These are phyloP conservation scores for Atopsyche davidsoni DNA, from an alignment of 1,140 invertebrate species.

Conservation along the genomic window DNA sequence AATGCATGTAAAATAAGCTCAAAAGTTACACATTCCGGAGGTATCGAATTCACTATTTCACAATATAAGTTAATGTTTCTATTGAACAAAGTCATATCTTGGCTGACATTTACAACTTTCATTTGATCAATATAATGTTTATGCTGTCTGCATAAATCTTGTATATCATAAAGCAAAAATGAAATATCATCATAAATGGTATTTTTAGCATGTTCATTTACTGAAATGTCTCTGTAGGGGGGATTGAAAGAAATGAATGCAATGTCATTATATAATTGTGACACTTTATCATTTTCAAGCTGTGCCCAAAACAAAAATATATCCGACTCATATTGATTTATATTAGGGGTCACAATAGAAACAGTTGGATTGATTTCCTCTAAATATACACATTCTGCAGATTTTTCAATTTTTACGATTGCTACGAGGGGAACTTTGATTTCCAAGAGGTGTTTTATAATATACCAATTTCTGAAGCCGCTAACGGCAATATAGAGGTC, in stretches of 20 bases:
- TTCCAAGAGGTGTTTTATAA: slow-evolving; percentile 42
- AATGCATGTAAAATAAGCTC: slow-evolving; percentile 44
- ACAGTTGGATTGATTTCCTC: no score
- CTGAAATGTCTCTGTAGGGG: slow-evolving; percentile 33
- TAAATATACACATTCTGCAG: no score
- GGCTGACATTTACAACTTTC: slow-evolving; percentile 36
- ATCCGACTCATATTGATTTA: no score
- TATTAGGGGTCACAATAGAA: no score
- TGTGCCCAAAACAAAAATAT: no score
- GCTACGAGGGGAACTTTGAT: slow-evolving; percentile 44
- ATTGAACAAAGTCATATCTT: slow-evolving; percentile 23
- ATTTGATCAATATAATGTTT: slow-evolving; percentile 45
- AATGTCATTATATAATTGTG: slow-evolving; percentile 39
- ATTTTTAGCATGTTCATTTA: slow-evolving; percentile 35
- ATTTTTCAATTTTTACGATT: slow-evolving; percentile 40
- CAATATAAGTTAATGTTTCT: slow-evolving; percentile 34
- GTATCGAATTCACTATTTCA: slow-evolving; percentile 35
- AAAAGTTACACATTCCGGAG: slow-evolving; percentile 42
- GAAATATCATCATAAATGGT: slow-evolving; percentile 49
- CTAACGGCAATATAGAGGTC: slow-evolving; percentile 50
- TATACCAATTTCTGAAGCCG: slow-evolving; percentile 45
- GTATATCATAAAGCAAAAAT: slow-evolving; percentile 47
- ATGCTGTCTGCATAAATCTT: slow-evolving; percentile 48
- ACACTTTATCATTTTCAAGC: no score
- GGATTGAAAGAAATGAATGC: slow-evolving; percentile 45